Conservation (phyloP, 2,888 invertebrate genomes). For the Pemphredon lugubris region DNA sequence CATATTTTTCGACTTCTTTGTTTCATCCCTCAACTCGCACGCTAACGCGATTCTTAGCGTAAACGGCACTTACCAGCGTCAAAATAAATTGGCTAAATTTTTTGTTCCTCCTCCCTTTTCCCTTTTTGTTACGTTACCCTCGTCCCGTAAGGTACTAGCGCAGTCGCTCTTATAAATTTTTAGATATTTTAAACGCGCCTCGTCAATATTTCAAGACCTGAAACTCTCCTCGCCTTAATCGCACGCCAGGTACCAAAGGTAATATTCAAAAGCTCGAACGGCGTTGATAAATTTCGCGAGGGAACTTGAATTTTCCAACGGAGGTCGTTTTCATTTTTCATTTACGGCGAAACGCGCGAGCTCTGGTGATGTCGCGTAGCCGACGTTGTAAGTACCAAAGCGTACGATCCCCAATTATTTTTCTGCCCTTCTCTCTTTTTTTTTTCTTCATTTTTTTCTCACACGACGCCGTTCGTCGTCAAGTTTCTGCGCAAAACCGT, state of each 20-base stretch:
- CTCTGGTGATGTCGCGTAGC: too few species aligned
- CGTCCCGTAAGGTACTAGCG: too few species aligned
- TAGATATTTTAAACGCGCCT: too few species aligned
- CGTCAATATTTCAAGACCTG: too few species aligned
- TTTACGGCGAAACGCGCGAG: too few species aligned
- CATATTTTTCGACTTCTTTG: neutral
- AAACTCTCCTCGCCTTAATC: too few species aligned
- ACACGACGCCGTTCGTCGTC: conserved; percentile 18
- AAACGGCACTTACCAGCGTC: neutral
- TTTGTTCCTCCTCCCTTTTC: too few species aligned
- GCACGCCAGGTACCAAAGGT: neutral
- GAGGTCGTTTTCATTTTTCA: neutral
- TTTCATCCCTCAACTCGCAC: conserved; percentile 13
- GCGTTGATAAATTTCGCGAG: neutral
- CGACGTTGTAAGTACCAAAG: too few species aligned
- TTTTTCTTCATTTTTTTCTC: conserved; percentile 11
- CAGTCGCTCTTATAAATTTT: too few species aligned
- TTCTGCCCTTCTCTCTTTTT: neutral
- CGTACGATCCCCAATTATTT: too few species aligned
- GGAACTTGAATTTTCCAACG: neutral
- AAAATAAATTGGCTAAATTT: conserved; percentile 2
- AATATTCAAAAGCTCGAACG: neutral
- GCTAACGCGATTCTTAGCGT: neutral
- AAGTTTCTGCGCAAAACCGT: conserved; percentile 36
- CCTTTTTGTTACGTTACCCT: conserved; percentile 1